These are phyloP conservation scores for Pseudanteris insignis DNA, from an alignment of 2,888 invertebrate genomes.

Conservation along the genomic window DNA sequence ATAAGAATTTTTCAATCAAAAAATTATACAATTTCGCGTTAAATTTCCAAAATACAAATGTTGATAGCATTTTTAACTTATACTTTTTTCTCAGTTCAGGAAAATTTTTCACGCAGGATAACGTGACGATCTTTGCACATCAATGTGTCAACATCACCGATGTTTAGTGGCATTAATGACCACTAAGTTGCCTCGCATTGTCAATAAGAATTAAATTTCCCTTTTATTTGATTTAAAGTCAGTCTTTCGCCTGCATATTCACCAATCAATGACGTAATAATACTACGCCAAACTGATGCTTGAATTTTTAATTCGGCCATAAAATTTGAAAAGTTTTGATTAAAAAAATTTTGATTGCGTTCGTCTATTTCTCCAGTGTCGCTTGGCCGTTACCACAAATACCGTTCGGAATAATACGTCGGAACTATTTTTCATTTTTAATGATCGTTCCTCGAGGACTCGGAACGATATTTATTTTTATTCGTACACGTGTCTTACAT, in stretches of 20 bases:
- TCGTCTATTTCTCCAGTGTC: too few species aligned
- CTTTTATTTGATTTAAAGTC: slow-evolving; percentile 36
- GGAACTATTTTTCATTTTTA: slow-evolving; percentile 28
- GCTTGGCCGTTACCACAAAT: too few species aligned
- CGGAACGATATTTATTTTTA: slow-evolving; percentile 23
- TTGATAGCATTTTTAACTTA: too few species aligned
- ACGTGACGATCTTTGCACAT: slow-evolving; percentile 34
- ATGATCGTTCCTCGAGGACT: slow-evolving; percentile 10
- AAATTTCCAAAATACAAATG: too few species aligned
- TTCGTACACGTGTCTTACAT: slow-evolving; percentile 31
- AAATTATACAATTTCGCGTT: too few species aligned
- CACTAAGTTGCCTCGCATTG: slow-evolving; percentile 29
- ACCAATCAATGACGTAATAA: background rate
- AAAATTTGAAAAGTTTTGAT: too few species aligned
- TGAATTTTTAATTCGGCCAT: too few species aligned
- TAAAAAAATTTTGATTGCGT: too few species aligned
- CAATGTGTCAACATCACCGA: slow-evolving; percentile 28
- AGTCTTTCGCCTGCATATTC: slow-evolving; percentile 3
- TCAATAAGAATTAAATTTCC: slow-evolving; percentile 39
- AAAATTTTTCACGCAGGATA: slow-evolving; percentile 18
- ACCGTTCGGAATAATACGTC: slow-evolving; percentile 9
- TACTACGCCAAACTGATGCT: too few species aligned
- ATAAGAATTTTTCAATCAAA: too few species aligned
- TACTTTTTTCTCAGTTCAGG: too few species aligned
- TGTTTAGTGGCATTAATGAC: slow-evolving; percentile 32